phyloP scores from a whole-genome alignment of 2,113 vertebrate species.

The Mirza zaza region DNA sequence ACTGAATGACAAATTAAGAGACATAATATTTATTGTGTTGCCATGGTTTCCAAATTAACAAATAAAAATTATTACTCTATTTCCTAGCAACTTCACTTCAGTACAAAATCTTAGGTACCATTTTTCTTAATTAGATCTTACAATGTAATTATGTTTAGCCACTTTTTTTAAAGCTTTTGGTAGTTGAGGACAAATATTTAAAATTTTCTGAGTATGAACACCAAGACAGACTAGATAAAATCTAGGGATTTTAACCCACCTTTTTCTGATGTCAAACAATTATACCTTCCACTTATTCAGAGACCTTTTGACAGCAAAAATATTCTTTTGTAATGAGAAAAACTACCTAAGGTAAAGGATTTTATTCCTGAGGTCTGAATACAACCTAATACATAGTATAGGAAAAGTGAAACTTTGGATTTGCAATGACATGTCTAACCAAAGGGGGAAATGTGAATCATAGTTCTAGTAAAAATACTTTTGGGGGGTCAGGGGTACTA shows the following conservation, averaged over 20 bases:
- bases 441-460: neutral
- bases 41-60: slow-evolving; percentile 73
- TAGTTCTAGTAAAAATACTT: neutral
- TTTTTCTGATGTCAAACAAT: slow-evolving; percentile 38
- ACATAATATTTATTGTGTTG: slow-evolving; percentile 75
- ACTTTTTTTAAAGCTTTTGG: slow-evolving; percentile 34
- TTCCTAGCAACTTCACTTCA: slow-evolving; percentile 62
- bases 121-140: slow-evolving; percentile 45
- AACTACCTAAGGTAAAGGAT: slow-evolving; percentile 29
- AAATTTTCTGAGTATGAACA: slow-evolving; percentile 39
- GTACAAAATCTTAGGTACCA: slow-evolving; percentile 31
- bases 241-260: neutral
- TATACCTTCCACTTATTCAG: slow-evolving; percentile 29
- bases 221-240: neutral
- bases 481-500: neutral
- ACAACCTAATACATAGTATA: neutral
- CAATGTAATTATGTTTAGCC: neutral
- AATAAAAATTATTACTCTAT: slow-evolving; percentile 59
- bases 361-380: neutral
- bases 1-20: slow-evolving; percentile 60
- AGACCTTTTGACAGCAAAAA: slow-evolving; percentile 14
- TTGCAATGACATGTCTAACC: neutral
- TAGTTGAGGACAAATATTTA: slow-evolving; percentile 38
- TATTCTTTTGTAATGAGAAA: slow-evolving; percentile 28
- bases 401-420: slow-evolving; percentile 30